Evolutionary conservation across 2,113 vertebrate species (phyloP), one percentile per base, ranked within the genome.

Genomic region (Ochotona curzoniae): DNA sequence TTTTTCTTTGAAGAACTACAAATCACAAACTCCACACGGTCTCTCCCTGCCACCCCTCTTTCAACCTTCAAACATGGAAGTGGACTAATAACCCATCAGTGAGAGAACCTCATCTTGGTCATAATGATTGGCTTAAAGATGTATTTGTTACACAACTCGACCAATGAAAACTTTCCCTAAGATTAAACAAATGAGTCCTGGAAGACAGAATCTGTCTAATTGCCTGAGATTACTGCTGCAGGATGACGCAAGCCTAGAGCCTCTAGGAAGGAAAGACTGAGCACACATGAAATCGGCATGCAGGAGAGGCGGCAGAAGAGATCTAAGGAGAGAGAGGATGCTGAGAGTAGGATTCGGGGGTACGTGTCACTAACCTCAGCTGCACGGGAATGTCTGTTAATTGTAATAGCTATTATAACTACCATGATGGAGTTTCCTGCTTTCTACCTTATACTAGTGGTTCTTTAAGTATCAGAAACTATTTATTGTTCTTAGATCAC

Each of bases 361-460:
- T 28, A 88, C 8, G 32, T 35, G 38, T 79, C 86, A 83, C 15
- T 54, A 87, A 92, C 7, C 6, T 32, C 84, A 76, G 3, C 63
- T 69, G 89, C 26, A 84, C 63, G n/a, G 89, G 20, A 61, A 60
- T 88, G 90, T 85, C 69, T 79, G 44, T 83, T 26, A 79, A 10
- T 51, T 79, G 4, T 10, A 75, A 93, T 49, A 82, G 3, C 57
- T 69, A 61, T 69, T 38, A 63, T 51, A 88, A 83, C 14, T 49
- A 61, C 30, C 26, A 38, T 18, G 26, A 15, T 69, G 57, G 35
- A 79, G 51, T 66, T 69, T 47, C 54, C 80, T 61, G 3, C n/a
- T 44, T 11, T 80, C 30, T 54, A 35, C 49, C 26, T 47, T 86
- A 57, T 79, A 44, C 64, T 51, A 75, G 2, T 60, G 26, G 63